phyloP scores from a whole-genome alignment of 2,888 invertebrate genomes.

The Drosophila infuscata region DNA sequence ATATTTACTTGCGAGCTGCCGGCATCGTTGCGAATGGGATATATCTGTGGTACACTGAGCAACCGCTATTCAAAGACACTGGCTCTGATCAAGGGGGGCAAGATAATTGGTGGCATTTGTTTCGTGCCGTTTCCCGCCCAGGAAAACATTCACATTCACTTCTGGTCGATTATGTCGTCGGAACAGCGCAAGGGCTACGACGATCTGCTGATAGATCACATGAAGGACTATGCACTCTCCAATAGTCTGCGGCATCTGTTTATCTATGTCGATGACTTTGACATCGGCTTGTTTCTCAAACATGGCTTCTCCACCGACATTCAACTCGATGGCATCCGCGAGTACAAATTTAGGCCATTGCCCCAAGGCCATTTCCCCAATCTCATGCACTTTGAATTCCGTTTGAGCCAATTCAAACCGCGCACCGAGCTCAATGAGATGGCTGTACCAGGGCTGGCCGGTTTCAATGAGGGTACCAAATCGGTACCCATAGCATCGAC shows the following conservation, averaged over 20 bases:
- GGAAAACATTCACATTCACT: constrained; percentile 99
- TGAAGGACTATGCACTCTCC: constrained; percentile 97
- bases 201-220: constrained; percentile 98
- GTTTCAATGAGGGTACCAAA: constrained; percentile 91
- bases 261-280: constrained; percentile 98
- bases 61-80: constrained; percentile 97
- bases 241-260: constrained; percentile 96
- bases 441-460: constrained; percentile 88
- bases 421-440: constrained; percentile 91
- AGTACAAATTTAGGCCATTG: too few relatives aligned
- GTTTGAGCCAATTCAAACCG: constrained; percentile 91
- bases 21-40: constrained; percentile 98
- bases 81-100: constrained; percentile 92
- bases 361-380: too few relatives aligned
- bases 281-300: constrained; percentile 96
- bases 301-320: constrained; percentile 99
- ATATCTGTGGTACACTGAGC: constrained; percentile 96
- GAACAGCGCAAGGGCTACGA: constrained; percentile 99
- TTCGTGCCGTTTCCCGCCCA: constrained; percentile 96
- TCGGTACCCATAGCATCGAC: constrained; percentile 95
- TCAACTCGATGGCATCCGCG: constrained; percentile 87
- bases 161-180: constrained; percentile 97
- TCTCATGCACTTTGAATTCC: constrained; percentile 99
- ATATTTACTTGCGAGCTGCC: constrained; percentile 92
- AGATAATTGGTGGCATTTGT: constrained; percentile 98